Evolutionary conservation across 2,113 vertebrate genomes (phyloP), one percentile per base, ranked within the genome.

Genomic region (Rynchops niger): DNA sequence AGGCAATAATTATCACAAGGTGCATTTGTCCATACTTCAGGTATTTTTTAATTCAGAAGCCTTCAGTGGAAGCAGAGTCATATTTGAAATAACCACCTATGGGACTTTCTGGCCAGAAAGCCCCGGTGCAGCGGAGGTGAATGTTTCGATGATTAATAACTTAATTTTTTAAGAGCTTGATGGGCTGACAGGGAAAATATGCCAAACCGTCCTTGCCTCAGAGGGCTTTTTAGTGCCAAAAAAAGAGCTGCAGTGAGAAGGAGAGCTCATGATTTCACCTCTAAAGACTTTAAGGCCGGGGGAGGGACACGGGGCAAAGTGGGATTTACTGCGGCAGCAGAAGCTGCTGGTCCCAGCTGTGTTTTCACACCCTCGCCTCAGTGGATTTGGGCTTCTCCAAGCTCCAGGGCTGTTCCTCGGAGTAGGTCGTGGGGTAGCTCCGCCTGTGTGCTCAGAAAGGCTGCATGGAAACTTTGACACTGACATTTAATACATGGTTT

Each of bases 101-200:
- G 34, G n/a, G 74, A 34, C 27, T 94, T 92, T 82, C 61, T 94
- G 88, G 86, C 90, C 80, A 85, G 88, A 82, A 92, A 93, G 65
- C 30, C 36, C 62, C 38, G 79, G 45, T 70, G 62, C 66, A 76
- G 29, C 7, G 2, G 45, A 92, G 38, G 47, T 62, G 55, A 96
- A 83, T 47, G 88, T 66, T 85, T 38, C 71, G 38, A 92, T 92
- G 90, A 97, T 92, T 90, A 92, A 97, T 84, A 93, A 82, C 58
- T 94, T 96, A 93, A 97, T 95, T 96, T 97, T 97, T 88, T 96
- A 96, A 96, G 90, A 94, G 85, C 43, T 78, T 96, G 82, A 92
- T 59, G 26, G 87, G 71, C 70, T 92, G 87, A 40, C 30, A 22
- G 52, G 43, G 73, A 87, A 92, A 96, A 86, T 91, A 76, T 3